Evolutionary conservation across 2,113 vertebrate genomes (phyloP), one percentile per base, ranked within the genome.

Genomic region (Lasiurus borealis): DNA sequence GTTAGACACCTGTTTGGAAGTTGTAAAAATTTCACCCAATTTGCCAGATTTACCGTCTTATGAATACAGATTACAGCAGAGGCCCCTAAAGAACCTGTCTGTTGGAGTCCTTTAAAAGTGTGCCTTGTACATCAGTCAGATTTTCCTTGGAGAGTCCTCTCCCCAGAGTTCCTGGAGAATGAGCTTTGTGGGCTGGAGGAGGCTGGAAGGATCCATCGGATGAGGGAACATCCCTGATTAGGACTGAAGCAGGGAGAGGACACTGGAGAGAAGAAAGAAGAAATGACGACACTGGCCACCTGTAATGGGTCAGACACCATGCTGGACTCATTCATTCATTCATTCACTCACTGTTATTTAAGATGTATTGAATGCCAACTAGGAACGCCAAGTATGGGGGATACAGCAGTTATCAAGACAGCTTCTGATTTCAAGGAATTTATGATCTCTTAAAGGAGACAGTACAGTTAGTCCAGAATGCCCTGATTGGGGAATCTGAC

Each of bases 1-100:
- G 0, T 96, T 94, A 90, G 92, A 92, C 97, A 97, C 96, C 96
- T 97, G 96, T 95, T 97, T 96, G 78, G 69, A 95, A 95, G 96
- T 83, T 81, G 93, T 97, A 95, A 97, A 78, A 95, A 93, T 71
- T 40, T 68, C 69, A 52, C 93, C 94, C 94, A 80, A 95, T 95
- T 95, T 88, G 93, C 85, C 82, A 95, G 96, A 96, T 97, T 95
- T 97, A 95, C 85, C 66, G 64, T 54, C 77, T 91, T 95, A 89
- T 84, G 93, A 88, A 90, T 94, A 83, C 80, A 83, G 29, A 62
- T 94, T 34, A 29, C 66, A 44, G 64, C 75, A 34, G 62, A 88
- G 6, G 15, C 5, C 62, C 31, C 87, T 76, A 18, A 62, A 92
- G 83, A 71, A 52, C 69, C 44, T 59, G n/a, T 29, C 48, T 68